A percentile compares a stretch with the other conserved stretches of the same genome.
Evolutionary conservation across 1,140 invertebrate species (phyloP).

Genomic region (Steinernema feltiae): DNA sequence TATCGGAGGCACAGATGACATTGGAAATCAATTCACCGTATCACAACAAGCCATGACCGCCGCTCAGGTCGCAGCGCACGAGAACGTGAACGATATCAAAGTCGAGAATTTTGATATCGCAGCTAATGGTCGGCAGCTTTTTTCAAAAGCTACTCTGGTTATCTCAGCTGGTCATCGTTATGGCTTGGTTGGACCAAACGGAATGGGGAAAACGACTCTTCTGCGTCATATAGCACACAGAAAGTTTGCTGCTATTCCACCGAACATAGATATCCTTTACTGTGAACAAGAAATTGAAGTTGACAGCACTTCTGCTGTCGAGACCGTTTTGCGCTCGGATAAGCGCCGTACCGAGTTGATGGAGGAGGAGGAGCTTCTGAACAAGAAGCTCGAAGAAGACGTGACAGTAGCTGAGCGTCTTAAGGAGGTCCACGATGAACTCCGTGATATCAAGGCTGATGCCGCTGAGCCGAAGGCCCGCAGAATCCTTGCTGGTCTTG

Average conservation of each 20-base stretch:
- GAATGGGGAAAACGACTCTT: constrained; percentile 96
- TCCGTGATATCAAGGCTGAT: constrained; percentile 91
- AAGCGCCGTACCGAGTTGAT: constrained; percentile 68
- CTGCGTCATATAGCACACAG: constrained; percentile 82
- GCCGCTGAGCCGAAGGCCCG: constrained; percentile 88
- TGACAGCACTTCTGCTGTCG: constrained; percentile 81
- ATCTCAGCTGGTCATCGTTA: constrained; percentile 90
- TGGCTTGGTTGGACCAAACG: constrained; percentile 95
- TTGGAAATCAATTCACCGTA: constrained; percentile 89
- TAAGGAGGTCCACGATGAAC: constrained; percentile 76
- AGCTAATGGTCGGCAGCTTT: constrained; percentile 92
- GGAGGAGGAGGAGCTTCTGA: constrained; percentile 73
- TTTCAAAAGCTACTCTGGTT: constrained; percentile 87
- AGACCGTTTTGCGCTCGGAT: constrained; percentile 85
- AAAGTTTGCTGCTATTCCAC: constrained; percentile 73
- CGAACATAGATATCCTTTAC: constrained; percentile 84
- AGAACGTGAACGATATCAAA: constrained; percentile 95
- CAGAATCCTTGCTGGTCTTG: constrained; percentile 89
- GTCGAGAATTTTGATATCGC: constrained; percentile 93
- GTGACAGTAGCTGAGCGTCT: constrained; percentile 70
- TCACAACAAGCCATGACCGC: constrained; percentile 79
- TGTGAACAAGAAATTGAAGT: constrained; percentile 90
- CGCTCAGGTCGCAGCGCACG: constrained; percentile 74
- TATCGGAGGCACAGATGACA: constrained; percentile 66
- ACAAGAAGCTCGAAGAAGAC: constrained; percentile 66